Percentiles rank a stretch among this genome's conserved stretches.
Evolutionary conservation across 2,797 vertebrate species (phyloP).

Genomic region (Hyperoplus lanceolatus): DNA sequence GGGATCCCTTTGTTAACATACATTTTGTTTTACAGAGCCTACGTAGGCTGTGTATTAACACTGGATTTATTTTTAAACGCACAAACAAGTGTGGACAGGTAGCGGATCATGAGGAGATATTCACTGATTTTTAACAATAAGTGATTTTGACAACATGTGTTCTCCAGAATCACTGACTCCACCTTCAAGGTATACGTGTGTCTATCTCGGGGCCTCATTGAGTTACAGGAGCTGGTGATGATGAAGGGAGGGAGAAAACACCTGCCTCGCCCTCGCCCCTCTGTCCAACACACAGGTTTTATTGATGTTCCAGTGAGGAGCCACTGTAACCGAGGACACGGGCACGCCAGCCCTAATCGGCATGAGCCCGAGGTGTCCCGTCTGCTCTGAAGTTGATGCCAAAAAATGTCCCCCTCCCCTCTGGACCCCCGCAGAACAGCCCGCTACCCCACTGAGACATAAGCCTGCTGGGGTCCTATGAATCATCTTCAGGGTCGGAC

Average conservation of each 20-base stretch:
- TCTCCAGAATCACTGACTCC: constrained; percentile 19
- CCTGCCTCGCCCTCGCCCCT: constrained; percentile 67
- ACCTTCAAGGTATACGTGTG: constrained; percentile 39
- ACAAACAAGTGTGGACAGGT: no score
- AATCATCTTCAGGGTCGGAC: constrained; percentile 57
- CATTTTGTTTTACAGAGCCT: no score
- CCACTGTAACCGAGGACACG: constrained; percentile 66
- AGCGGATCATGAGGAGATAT: no score
- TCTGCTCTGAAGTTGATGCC: constrained; percentile 65
- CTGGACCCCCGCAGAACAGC: constrained; percentile 12
- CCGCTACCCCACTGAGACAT: constrained; percentile 48
- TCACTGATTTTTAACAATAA: no score
- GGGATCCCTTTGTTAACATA: no score
- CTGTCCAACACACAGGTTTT: constrained; percentile 66
- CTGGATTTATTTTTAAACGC: no score
- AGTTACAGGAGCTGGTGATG: constrained; percentile 71
- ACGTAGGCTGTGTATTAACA: no score
- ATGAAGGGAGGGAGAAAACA: constrained; percentile 65
- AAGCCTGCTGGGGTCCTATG: constrained; percentile 48
- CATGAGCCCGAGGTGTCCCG: constrained; percentile 69
- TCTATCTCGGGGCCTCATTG: constrained; percentile 60
- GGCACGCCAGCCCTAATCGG: constrained; percentile 68
- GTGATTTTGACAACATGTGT: no score
- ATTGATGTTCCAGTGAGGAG: constrained; percentile 66
- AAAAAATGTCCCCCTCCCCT: constrained; percentile 41